phyloP scores from a whole-genome alignment of 64 coral and sea anemone species.

The Trachythela sp. region DNA sequence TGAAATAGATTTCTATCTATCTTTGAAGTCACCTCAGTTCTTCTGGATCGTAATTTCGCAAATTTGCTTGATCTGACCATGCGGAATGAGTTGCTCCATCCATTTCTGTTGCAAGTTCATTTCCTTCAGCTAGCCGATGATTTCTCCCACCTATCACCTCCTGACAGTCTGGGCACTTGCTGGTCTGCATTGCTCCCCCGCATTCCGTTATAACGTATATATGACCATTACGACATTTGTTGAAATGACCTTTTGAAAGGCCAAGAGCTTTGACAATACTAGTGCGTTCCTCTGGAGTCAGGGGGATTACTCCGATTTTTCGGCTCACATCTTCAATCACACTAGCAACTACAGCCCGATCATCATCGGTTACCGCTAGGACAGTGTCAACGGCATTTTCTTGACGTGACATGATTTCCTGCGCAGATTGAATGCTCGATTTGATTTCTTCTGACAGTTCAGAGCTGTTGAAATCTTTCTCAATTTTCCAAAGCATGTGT shows the following conservation, averaged over 20 bases:
- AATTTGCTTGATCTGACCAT: slow-evolving; percentile 57
- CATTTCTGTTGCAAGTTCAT: slow-evolving; percentile 55
- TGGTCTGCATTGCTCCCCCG: not conserved
- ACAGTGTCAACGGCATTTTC: not conserved
- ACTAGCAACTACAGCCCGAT: not conserved
- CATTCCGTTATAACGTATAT: not conserved
- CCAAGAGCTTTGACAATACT: slow-evolving; percentile 29
- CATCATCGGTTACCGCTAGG: not conserved
- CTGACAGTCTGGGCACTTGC: not conserved
- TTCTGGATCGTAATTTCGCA: slow-evolving; percentile 45
- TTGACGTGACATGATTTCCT: slow-evolving; percentile 1
- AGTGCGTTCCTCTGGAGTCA: not conserved
- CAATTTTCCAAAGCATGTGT: not conserved
- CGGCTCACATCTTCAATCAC: not conserved
- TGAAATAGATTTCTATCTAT: too few relatives aligned
- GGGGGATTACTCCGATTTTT: not conserved
- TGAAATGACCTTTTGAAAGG: slow-evolving; percentile 23
- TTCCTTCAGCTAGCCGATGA: not conserved
- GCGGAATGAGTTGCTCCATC: slow-evolving; percentile 50
- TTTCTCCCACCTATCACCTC: not conserved
- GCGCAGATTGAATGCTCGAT: not conserved
- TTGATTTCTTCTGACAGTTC: not conserved
- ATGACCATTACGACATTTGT: slow-evolving; percentile 35
- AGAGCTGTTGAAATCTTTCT: not conserved
- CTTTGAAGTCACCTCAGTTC: slow-evolving; percentile 26